Percentiles rank a stretch among this genome's conserved stretches.
phyloP scores from a whole-genome alignment of 2,888 invertebrate genomes.

The Chrysopilus asiliformis region DNA sequence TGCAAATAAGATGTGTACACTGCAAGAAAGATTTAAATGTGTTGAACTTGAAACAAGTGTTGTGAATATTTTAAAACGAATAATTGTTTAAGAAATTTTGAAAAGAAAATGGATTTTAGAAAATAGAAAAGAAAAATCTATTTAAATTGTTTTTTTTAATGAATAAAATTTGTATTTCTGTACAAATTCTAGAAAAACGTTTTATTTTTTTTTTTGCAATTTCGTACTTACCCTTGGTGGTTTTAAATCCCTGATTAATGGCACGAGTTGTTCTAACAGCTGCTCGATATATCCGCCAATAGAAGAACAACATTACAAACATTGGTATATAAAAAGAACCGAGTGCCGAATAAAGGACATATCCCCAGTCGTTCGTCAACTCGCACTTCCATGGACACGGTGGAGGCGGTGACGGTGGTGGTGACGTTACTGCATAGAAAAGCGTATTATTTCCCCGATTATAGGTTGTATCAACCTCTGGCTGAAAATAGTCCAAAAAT shows the following conservation, averaged over 20 bases:
- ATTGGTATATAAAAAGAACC: constrained; percentile 98
- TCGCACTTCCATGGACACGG: constrained; percentile 79
- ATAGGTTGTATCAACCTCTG: constrained; percentile 27
- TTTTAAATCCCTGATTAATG: constrained; percentile 81
- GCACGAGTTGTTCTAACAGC: constrained; percentile 87
- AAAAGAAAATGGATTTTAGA: no score
- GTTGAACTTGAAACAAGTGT: no score
- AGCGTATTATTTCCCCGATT: constrained; percentile 35
- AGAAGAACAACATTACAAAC: constrained; percentile 97
- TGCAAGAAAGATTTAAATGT: no score
- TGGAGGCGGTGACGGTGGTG: constrained; percentile 24
- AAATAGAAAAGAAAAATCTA: no score
- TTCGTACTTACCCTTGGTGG: constrained; percentile 54
- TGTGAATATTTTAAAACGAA: no score
- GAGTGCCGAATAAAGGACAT: constrained; percentile 91
- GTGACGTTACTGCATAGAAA: constrained; percentile 27
- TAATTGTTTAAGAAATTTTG: no score
- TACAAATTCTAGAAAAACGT: no score
- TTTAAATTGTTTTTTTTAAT: no score
- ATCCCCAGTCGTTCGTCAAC: constrained; percentile 85
- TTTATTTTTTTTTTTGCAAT: no score
- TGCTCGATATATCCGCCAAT: constrained; percentile 91
- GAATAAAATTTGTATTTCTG: no score
- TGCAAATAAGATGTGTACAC: no score
- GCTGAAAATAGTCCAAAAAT: no score